A percentile compares a stretch with the other conserved stretches of the same genome.
Conservation (phyloP, 2,797 vertebrate species). For the Manis crassicaudata region DNA sequence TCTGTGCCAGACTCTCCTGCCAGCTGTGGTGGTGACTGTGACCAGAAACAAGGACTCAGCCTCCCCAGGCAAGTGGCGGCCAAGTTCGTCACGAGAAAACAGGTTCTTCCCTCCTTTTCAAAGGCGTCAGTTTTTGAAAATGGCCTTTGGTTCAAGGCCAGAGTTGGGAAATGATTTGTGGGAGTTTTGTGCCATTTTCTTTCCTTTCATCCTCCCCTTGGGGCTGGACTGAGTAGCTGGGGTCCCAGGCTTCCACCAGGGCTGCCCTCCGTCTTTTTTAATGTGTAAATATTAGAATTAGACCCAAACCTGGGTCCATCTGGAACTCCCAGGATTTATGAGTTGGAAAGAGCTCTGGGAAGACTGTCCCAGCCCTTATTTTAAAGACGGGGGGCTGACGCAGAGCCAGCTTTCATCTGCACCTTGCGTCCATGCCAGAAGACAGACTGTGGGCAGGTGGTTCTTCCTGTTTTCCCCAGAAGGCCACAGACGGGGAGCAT, state of each 20-base stretch:
- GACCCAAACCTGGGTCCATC: neutral
- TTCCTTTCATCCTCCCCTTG: neutral
- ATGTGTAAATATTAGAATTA: neutral
- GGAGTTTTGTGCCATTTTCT: neutral
- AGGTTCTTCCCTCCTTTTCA: too few relatives aligned
- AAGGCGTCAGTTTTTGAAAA: too few relatives aligned
- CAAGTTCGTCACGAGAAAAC: too few relatives aligned
- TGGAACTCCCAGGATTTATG: neutral
- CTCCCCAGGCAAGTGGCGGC: neutral
- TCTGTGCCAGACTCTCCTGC: neutral
- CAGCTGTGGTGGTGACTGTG: neutral
- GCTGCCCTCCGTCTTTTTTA: neutral
- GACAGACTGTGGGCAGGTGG: neutral
- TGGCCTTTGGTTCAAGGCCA: neutral
- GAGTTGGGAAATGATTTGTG: neutral
- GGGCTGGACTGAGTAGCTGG: too few relatives aligned
- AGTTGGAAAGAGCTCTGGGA: neutral
- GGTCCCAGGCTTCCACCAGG: neutral
- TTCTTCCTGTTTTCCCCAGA: neutral
- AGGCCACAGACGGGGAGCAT: neutral
- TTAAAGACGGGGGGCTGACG: neutral
- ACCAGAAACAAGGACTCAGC: neutral
- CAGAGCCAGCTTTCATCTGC: neutral
- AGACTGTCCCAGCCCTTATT: neutral
- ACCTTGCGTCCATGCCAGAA: neutral